Evolutionary conservation across 2,113 vertebrate genomes (phyloP).

Genomic region (Cepphus grylle): DNA sequence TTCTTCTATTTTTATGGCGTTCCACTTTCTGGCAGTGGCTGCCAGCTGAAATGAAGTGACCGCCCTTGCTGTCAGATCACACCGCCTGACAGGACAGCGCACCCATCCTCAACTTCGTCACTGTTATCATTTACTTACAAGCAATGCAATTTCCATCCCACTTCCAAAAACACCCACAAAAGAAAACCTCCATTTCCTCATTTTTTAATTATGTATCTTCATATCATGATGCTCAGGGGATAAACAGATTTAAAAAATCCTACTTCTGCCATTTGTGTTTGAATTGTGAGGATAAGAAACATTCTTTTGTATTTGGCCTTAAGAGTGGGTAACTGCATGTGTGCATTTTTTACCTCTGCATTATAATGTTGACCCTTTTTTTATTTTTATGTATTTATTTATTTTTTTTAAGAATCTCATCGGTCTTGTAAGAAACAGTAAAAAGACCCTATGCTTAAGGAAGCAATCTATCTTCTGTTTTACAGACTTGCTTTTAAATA

Average conservation of each 20-base stretch:
- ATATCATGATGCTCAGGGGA: neutral
- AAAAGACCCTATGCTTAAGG: conserved; percentile 50
- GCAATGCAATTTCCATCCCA: neutral
- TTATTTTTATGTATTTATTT: conserved; percentile 36
- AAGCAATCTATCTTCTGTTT: conserved; percentile 34
- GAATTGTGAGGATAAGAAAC: conserved; percentile 39
- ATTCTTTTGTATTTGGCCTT: neutral
- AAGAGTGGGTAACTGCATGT: neutral
- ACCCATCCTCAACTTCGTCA: neutral
- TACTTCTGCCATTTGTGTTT: neutral
- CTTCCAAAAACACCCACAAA: neutral
- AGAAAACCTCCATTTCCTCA: neutral
- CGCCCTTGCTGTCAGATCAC: neutral
- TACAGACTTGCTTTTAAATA: conserved; percentile 43
- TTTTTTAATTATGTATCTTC: neutral
- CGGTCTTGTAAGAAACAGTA: conserved; percentile 61
- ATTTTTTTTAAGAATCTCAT: conserved; percentile 53
- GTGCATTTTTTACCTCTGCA: conserved; percentile 26
- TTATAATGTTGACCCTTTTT: conserved; percentile 8
- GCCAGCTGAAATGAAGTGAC: neutral
- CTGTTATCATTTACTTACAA: neutral
- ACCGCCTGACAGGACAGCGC: neutral
- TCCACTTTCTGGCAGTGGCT: neutral
- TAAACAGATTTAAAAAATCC: neutral
- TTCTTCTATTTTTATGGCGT: neutral